Base-by-base conservation (phyloP, 2,113 vertebrate genomes). In the Ornithorhynchus anatinus region DNA sequence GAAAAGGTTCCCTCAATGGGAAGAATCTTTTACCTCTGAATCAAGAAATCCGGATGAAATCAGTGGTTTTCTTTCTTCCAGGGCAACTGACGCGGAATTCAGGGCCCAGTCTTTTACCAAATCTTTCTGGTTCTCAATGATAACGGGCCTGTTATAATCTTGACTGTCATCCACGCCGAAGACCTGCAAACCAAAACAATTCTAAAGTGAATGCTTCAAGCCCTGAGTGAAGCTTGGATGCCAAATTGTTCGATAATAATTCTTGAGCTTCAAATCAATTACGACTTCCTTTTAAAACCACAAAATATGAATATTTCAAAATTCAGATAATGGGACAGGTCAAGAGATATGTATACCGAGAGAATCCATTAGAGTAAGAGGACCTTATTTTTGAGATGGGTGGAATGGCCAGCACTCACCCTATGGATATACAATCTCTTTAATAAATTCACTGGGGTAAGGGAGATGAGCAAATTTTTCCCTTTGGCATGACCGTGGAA, bases 121-220 rank as follows among this genome's bases (percentile, higher is more conserved):
- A 91, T 93, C 88, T 92, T 91, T 93, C 88, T 90, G 90, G 75
- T 91, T 93, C 77, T 94, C 94, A 79, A 84, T 89, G 77, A 87
- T 92, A 43, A 92, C 84, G 86, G 95, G 77, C 89, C 95, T 94
- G 86, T 94, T 94, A 89, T 93, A 94, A 91, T 93, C 94, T 86
- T 95, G 94, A 89, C 93, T 95, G 88, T 92, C 95, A 92, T 97
- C 94, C 87, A 98, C 93, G 84, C 96, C 97, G 92, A 98, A 98
- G 74, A 98, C 97, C 97, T 98, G 90, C 39, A 81, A 90, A 89
- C 70, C 82, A 90, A 90, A 91, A 84, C 89, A 88, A 91, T 48
- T 84, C 86, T 90, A 69, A 69, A 88, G 79, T 72, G 82, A 83
- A 85, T 85, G 71, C 70, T 75, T 88, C 53, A 63, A 33, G 7